These are phyloP conservation scores for Orchesella flavescens DNA, from an alignment of 2,888 invertebrate genomes.

Conservation along the genomic window DNA sequence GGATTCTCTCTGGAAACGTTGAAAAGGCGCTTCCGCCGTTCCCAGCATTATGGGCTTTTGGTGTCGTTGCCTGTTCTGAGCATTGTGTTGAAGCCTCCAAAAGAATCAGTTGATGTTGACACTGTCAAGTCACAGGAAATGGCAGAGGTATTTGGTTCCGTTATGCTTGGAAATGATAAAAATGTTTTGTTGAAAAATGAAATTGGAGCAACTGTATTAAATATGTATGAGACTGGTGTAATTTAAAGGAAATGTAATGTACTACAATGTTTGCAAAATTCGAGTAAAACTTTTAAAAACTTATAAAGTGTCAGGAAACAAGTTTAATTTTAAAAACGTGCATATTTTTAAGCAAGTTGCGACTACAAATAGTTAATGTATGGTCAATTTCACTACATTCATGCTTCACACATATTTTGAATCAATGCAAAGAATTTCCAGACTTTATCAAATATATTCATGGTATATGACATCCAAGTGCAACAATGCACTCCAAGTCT, in stretches of 20 bases:
- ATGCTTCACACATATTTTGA: too few relatives aligned
- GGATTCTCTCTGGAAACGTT: conserved; percentile 53
- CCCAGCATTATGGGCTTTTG: conserved; percentile 35
- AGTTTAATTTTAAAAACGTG: too few relatives aligned
- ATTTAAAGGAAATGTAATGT: not conserved
- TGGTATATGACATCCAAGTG: too few relatives aligned
- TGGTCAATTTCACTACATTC: too few relatives aligned
- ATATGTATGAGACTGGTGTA: conserved; percentile 42
- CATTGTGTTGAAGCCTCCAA: conserved; percentile 24
- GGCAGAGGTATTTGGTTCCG: conserved; percentile 22
- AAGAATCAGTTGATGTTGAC: conserved; percentile 38
- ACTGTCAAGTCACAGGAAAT: not conserved
- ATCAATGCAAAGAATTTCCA: too few relatives aligned
- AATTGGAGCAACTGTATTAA: conserved; percentile 4
- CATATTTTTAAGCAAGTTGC: too few relatives aligned
- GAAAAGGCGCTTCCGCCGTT: conserved; percentile 26
- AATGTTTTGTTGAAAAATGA: conserved; percentile 18
- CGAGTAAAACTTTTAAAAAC: too few relatives aligned
- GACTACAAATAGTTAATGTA: too few relatives aligned
- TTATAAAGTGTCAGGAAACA: too few relatives aligned
- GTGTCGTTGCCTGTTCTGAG: conserved; percentile 21
- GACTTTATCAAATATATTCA: too few relatives aligned
- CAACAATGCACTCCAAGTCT: too few relatives aligned
- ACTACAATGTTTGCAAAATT: not conserved
- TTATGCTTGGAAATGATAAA: conserved; percentile 28